These are phyloP conservation scores for Microcebus griseorufus DNA, from an alignment of 2,113 vertebrate genomes.

Conservation along the genomic window DNA sequence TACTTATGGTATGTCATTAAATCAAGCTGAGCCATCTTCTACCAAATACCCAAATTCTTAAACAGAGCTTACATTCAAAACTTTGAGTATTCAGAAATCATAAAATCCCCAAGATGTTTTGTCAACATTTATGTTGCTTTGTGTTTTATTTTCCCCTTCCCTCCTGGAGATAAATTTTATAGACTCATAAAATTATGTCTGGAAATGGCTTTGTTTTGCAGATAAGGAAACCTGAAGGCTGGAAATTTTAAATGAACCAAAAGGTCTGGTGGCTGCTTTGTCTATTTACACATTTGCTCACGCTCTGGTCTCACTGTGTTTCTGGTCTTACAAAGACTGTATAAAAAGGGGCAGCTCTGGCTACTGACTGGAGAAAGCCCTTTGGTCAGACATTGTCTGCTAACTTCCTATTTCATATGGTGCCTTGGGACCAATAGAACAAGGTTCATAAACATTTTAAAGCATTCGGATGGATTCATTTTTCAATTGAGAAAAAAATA, in stretches of 20 bases:
- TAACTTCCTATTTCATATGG: neutral
- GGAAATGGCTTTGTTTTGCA: slow-evolving; percentile 27
- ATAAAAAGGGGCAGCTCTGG: neutral
- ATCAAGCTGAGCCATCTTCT: slow-evolving; percentile 35
- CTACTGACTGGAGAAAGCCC: neutral
- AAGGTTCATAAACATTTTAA: neutral
- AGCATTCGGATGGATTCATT: neutral
- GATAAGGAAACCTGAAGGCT: slow-evolving; percentile 37
- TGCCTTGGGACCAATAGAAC: neutral
- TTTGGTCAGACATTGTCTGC: neutral
- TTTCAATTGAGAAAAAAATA: neutral
- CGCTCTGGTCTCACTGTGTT: neutral
- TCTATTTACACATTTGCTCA: neutral
- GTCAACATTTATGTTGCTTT: slow-evolving; percentile 52
- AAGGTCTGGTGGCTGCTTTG: neutral
- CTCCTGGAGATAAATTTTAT: slow-evolving; percentile 54
- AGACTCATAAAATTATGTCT: slow-evolving; percentile 55
- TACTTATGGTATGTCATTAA: slow-evolving; percentile 34
- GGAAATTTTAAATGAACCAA: neutral
- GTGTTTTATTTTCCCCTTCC: slow-evolving; percentile 50
- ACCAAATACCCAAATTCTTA: slow-evolving; percentile 34
- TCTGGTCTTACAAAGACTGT: neutral
- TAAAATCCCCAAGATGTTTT: slow-evolving; percentile 45
- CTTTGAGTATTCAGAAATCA: slow-evolving; percentile 36
- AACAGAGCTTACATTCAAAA: slow-evolving; percentile 43